These are phyloP conservation scores for Plebejus anna DNA, from an alignment of 2,888 invertebrate genomes.

Conservation along the genomic window DNA sequence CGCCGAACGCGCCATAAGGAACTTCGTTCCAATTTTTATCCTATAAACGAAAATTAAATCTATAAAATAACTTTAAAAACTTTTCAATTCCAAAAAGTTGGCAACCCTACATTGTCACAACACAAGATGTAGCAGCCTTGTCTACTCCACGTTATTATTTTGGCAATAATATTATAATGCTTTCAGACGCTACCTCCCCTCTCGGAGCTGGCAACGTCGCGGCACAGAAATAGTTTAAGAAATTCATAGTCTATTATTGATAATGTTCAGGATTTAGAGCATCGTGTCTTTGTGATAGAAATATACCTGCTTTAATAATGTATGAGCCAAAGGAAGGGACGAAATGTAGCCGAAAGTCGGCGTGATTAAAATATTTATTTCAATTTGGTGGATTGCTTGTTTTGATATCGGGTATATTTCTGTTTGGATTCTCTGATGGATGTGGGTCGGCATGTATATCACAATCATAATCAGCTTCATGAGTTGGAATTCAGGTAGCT, in stretches of 20 bases:
- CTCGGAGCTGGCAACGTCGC: constrained; percentile 53
- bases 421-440: background rate
- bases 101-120: constrained; percentile 44
- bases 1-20: too few species aligned
- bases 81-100: background rate
- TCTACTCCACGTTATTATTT: constrained; percentile 62
- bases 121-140: constrained; percentile 48
- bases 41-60: background rate
- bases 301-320: constrained; percentile 36
- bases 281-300: constrained; percentile 51
- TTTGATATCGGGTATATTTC: background rate
- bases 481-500: too few species aligned
- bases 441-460: background rate
- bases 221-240: constrained; percentile 67
- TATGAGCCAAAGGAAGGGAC: constrained; percentile 24
- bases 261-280: constrained; percentile 57
- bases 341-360: constrained; percentile 4
- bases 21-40: too few species aligned
- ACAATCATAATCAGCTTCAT: background rate
- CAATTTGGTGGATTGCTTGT: constrained; percentile 3
- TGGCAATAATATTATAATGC: constrained; percentile 70
- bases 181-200: constrained; percentile 52
- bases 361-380: constrained; percentile 13
- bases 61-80: background rate
- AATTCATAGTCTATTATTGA: constrained; percentile 68